Evolutionary conservation across 2,888 invertebrate genomes (phyloP).

Genomic region (Drosophila yooni): DNA sequence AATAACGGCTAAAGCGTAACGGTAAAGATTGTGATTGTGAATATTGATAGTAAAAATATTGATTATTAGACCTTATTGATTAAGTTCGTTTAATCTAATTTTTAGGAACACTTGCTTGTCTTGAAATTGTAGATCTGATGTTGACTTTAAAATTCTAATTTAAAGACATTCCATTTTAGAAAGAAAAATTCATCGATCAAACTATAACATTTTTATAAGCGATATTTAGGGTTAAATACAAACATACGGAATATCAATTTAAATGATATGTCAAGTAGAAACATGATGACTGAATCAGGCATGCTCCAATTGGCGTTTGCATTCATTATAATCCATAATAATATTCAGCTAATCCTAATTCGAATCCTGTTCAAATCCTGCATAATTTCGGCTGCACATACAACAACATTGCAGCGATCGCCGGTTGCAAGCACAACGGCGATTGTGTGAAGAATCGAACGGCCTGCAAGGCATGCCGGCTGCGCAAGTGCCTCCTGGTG

Average conservation of each 20-base stretch:
- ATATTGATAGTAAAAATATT: neutral
- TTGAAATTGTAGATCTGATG: neutral
- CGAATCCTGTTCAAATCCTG: neutral
- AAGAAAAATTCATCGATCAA: neutral
- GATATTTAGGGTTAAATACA: no score
- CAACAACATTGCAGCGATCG: slow-evolving; percentile 94
- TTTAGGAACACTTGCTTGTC: neutral
- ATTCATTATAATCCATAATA: no score
- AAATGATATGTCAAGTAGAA: no score
- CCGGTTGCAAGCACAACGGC: slow-evolving; percentile 96
- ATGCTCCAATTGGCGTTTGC: no score
- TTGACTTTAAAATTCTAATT: neutral
- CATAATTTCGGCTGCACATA: slow-evolving; percentile 91
- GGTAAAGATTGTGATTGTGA: neutral
- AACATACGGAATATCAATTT: no score
- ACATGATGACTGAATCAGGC: neutral
- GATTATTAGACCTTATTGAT: fast-evolving
- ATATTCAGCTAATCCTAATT: neutral
- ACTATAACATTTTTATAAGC: neutral
- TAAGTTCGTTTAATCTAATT: neutral
- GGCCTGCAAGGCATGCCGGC: slow-evolving; percentile 95
- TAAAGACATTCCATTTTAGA: no score
- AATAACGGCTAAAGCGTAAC: neutral
- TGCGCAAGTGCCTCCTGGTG: slow-evolving; percentile 93
- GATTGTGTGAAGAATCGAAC: slow-evolving; percentile 96